A percentile compares a stretch with the other conserved stretches of the same genome.
Conservation (phyloP, 2,888 invertebrate species). For the Tryphoninae sp. region DNA sequence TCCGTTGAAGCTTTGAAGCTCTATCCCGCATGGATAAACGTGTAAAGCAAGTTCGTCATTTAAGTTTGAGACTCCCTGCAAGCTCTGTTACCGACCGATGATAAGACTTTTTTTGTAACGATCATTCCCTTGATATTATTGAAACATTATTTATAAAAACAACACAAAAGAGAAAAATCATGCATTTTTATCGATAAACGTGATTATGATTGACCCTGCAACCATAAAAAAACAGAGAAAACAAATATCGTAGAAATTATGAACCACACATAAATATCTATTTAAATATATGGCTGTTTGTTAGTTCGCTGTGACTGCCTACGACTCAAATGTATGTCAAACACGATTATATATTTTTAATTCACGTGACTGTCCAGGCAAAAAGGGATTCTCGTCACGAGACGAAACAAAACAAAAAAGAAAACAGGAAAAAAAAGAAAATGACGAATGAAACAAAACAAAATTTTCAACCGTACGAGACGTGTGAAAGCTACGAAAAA, state of each 20-base stretch:
- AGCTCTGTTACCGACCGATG: conserved; percentile 19
- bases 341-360: conserved; percentile 16
- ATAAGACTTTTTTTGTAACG: neutral
- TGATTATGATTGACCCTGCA: neutral
- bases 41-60: conserved; percentile 3
- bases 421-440: conserved; percentile 32
- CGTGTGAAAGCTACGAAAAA: conserved; percentile 56
- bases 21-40: conserved; percentile 18
- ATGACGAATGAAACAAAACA: conserved; percentile 24
- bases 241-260: too few species aligned
- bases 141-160: neutral
- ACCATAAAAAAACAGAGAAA: neutral
- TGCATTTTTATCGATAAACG: neutral
- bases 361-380: conserved; percentile 40
- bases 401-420: neutral
- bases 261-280: neutral
- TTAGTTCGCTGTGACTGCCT: conserved; percentile 53
- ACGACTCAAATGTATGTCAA: conserved; percentile 50
- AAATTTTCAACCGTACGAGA: conserved; percentile 21
- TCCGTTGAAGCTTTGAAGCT: neutral
- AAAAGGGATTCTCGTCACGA: conserved; percentile 58
- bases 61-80: conserved; percentile 17
- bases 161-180: neutral
- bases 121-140: neutral
- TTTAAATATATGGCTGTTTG: conserved; percentile 55